phyloP scores from a whole-genome alignment of 2,113 vertebrate species.

The Pygoscelis antarcticus region DNA sequence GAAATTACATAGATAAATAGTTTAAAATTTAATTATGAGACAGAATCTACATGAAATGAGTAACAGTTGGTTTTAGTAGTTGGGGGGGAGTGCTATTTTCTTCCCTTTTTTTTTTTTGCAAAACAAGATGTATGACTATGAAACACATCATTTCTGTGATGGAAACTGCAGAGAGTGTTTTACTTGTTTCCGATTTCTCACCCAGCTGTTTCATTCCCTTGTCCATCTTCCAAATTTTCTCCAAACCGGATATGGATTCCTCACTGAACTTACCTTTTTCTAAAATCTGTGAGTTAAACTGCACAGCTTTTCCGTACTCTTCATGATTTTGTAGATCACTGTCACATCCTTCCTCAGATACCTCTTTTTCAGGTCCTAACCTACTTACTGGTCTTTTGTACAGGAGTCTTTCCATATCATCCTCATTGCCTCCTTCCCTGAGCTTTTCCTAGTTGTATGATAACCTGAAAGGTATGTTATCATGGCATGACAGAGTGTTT shows the following conservation, averaged over 20 bases:
- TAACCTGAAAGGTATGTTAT: not conserved
- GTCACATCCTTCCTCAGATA: not conserved
- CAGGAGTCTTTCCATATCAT: not conserved
- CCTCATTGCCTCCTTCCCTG: not conserved
- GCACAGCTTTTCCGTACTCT: not conserved
- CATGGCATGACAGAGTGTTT: not conserved
- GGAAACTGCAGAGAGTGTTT: not conserved
- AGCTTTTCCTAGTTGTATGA: not conserved
- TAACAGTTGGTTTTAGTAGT: not conserved
- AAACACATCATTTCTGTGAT: not conserved
- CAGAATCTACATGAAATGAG: not conserved
- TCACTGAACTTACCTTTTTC: not conserved
- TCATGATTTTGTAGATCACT: not conserved
- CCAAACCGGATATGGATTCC: not conserved
- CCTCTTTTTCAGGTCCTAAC: not conserved
- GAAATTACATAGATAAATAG: not conserved
- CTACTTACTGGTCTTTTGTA: not conserved
- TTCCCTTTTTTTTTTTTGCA: not conserved
- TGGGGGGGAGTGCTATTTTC: not conserved
- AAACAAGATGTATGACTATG: not conserved
- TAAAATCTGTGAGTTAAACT: not conserved
- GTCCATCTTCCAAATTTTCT: not conserved
- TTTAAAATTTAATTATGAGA: not conserved
- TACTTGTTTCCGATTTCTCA: not conserved
- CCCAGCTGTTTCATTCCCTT: not conserved